Conservation (phyloP, 2,797 vertebrate species). For the Lateolabrax maculatus region DNA sequence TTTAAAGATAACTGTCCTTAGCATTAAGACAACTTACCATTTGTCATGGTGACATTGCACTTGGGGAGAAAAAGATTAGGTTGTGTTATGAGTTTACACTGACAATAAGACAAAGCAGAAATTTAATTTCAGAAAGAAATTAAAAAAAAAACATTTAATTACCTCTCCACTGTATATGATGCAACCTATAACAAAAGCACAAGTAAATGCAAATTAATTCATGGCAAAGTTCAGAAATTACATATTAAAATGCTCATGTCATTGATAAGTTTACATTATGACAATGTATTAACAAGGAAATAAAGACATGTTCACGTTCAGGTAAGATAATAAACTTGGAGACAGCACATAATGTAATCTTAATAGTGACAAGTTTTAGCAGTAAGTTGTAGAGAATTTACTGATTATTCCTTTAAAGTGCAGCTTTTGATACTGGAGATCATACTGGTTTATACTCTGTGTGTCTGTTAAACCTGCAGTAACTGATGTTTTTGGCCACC, state of each 20-base stretch:
- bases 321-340: not conserved
- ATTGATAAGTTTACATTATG: not conserved
- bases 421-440: too few species aligned
- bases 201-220: not conserved
- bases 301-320: not conserved
- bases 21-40: slow-evolving; percentile 64
- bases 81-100: not conserved
- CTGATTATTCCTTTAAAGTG: too few species aligned
- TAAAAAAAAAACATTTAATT: slow-evolving; percentile 36
- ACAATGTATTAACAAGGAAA: not conserved
- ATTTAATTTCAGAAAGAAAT: not conserved
- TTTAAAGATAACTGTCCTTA: not conserved
- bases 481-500: too few species aligned
- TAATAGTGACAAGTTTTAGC: not conserved
- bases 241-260: not conserved
- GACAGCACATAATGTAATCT: not conserved
- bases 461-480: too few species aligned
- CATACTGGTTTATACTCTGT: too few species aligned
- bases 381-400: too few species aligned
- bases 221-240: not conserved
- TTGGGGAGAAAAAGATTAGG: slow-evolving; percentile 40
- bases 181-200: slow-evolving; percentile 71
- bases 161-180: slow-evolving; percentile 73
- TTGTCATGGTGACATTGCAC: slow-evolving; percentile 68
- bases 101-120: not conserved